Evolutionary conservation across 2,888 invertebrate genomes (phyloP), one percentile per base, ranked within the genome.

Genomic region (Chouioia cunea): DNA sequence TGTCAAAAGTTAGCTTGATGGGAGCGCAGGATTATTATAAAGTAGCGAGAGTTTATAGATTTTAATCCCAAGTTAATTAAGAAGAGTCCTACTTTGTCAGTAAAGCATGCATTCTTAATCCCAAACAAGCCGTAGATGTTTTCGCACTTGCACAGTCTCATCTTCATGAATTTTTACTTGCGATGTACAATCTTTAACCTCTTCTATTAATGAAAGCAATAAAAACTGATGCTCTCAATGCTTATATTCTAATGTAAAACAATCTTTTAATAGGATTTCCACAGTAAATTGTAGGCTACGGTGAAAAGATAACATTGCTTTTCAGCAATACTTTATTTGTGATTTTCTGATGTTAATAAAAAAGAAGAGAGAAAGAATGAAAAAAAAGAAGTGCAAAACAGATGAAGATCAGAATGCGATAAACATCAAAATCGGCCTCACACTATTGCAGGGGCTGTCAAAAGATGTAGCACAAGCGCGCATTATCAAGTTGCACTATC

Each of bases 131-230:
- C 77, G 76, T 77, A 74, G 69, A 36, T 12, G 36, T 10, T 69
- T 72, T 76, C 64, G 71, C 73, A 68, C 71, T 69, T 60, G 65
- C 63, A 71, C 70, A 67, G 70, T 70, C 70, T 67, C 66, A 47
- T 67, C 64, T 4, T 46, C 22, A 14, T 16, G 50, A 47, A 70
- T 65, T 60, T 59, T 60, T 65, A 56, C 53, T n/a, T 46, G 20
- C 53, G 12, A 36, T 36, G 12, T 36, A 52, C 46, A 62, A 71
- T 75, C 73, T 73, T 72, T 73, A 70, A 68, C 64, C 65, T 62
- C 65, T 47, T 66, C 56, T 59, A 18, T 54, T 65, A 60, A 59
- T 50, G 54, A 58, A 64, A 57, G 63, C 18, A 58, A 63, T 57
- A 69, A 57, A 18, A 14, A 23, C 27, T 36, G 2, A 1, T 36